These are phyloP conservation scores for Callithrix jacchus DNA, from an alignment of 2,113 vertebrate species.

Conservation along the genomic window DNA sequence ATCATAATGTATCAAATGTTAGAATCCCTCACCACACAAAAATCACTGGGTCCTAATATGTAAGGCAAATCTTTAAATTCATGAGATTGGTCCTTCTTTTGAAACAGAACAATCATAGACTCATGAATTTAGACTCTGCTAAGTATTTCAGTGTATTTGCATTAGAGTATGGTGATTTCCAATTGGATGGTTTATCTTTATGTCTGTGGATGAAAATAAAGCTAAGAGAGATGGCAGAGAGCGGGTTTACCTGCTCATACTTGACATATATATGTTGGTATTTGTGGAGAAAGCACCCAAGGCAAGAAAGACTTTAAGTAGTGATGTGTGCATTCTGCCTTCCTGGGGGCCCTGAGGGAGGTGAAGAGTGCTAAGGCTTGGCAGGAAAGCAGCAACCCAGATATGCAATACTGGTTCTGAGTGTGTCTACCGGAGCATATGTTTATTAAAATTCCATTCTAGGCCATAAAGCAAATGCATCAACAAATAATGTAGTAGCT, in stretches of 20 bases:
- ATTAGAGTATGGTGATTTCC: neutral
- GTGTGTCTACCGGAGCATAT: slow-evolving; percentile 35
- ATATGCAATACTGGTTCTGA: neutral
- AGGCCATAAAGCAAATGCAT: neutral
- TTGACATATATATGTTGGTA: neutral
- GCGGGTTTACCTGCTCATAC: neutral
- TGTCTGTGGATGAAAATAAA: neutral
- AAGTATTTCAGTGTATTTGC: neutral
- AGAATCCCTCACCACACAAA: slow-evolving; percentile 23
- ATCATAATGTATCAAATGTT: neutral
- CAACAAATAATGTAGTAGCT: neutral
- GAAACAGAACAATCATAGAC: slow-evolving; percentile 30
- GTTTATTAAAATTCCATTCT: slow-evolving; percentile 47
- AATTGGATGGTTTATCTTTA: slow-evolving; percentile 10
- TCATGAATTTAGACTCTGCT: neutral
- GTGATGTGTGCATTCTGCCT: neutral
- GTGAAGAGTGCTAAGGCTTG: neutral
- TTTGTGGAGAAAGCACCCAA: neutral
- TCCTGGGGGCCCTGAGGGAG: neutral
- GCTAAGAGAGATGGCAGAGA: neutral
- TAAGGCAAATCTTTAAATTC: slow-evolving; percentile 33
- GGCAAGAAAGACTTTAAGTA: neutral
- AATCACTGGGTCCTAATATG: neutral
- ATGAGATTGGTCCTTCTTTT: slow-evolving; percentile 15
- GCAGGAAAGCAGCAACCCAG: neutral